A percentile compares a stretch with the other conserved stretches of the same genome.
These are phyloP conservation scores for Gasterosteus nipponicus DNA, from an alignment of 2,113 vertebrate genomes.

Conservation along the genomic window DNA sequence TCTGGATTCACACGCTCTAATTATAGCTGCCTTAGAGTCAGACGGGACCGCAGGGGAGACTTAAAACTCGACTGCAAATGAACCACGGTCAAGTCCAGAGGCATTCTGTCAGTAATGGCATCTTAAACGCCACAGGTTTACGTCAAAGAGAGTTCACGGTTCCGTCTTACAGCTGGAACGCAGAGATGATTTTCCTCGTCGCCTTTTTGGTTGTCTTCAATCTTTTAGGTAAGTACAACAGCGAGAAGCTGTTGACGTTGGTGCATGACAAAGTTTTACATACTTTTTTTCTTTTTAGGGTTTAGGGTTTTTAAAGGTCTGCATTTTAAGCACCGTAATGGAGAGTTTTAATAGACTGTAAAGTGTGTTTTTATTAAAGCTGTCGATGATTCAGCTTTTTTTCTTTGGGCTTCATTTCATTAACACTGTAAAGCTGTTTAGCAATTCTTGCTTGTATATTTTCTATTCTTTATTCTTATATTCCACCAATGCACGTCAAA, in stretches of 20 bases:
- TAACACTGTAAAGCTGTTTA: neutral
- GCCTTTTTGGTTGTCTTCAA: conserved; percentile 50
- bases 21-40: conserved; percentile 72
- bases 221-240: conserved; percentile 69
- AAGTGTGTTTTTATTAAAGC: neutral
- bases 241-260: neutral
- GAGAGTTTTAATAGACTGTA: neutral
- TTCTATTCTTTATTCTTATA: too few relatives aligned
- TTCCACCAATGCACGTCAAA: too few relatives aligned
- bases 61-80: conserved; percentile 9
- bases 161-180: conserved; percentile 9
- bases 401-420: too few relatives aligned
- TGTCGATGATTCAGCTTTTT: too few relatives aligned
- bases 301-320: neutral
- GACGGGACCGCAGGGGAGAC: conserved; percentile 5
- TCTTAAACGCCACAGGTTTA: neutral
- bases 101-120: conserved; percentile 31
- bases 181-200: conserved; percentile 35
- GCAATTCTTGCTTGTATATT: too few relatives aligned
- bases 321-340: neutral
- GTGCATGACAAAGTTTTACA: neutral
- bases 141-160: conserved; percentile 4
- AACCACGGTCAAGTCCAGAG: neutral
- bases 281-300: neutral
- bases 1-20: conserved; percentile 78